Base-by-base conservation (phyloP, 2,113 vertebrate species). In the Bettongia penicillata region DNA sequence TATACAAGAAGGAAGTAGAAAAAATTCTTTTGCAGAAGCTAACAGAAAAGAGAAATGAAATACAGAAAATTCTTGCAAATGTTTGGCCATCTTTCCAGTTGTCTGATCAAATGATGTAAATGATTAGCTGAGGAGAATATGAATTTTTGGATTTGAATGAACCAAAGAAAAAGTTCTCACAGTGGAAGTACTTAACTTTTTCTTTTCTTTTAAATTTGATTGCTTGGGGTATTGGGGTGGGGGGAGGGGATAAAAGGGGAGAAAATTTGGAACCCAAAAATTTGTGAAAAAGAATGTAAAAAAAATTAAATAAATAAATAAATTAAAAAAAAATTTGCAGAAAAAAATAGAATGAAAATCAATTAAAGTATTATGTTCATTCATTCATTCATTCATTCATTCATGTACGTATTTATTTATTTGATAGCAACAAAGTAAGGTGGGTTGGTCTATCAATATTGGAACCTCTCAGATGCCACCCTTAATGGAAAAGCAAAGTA, bases 171-270 rank as follows among this genome's bases (percentile, higher is more conserved):
- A 91, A 9, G 24, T 37, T 92, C 43, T n/a, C n/a, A 93, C 24
- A 53, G 19, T 47, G 37, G 51, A 94, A 92, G 89, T 57, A 52
- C 53, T 22, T 93, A n/a, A 84, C 0, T 57, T 16, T 22, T 55
- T 93, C 25, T 55, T 94, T 94, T 91, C 55, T 94, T 93, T 93
- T 91, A 53, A 90, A 96, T 91, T 93, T 51, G 68, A n/a, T n/a
- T n/a, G n/a, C n/a, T n/a, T n/a, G n/a, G n/a, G n/a, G n/a, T n/a
- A n/a, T n/a, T n/a, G n/a, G n/a, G n/a, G n/a, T n/a, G n/a, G n/a
- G n/a, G n/a, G n/a, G n/a, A n/a, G n/a, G n/a, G n/a, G n/a, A n/a
- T n/a, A n/a, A n/a, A n/a, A n/a, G n/a, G n/a, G n/a, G n/a, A n/a
- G n/a, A n/a, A n/a, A n/a, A n/a, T n/a, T n/a, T n/a, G n/a, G n/a